Base-by-base conservation (phyloP, 2,113 vertebrate genomes). In the Oplegnathus fasciatus region DNA sequence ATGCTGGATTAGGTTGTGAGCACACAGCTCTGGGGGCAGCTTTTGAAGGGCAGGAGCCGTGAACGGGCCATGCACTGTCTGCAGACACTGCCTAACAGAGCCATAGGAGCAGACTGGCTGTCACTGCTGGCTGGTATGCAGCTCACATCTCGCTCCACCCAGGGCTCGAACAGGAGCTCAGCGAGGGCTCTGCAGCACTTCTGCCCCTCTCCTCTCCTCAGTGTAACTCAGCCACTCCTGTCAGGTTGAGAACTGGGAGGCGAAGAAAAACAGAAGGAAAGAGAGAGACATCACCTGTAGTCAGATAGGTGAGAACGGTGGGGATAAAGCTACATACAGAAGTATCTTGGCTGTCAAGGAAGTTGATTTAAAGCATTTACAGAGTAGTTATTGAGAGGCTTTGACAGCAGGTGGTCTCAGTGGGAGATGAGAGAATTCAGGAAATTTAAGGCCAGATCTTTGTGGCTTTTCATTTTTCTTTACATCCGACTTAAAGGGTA, bases 91-190 rank as follows among this genome's bases (percentile, higher is more conserved):
- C 76, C 80, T 85, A 87, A 91, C 84, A 82, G 78, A 89, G 83
- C 73, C 76, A 66, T 37, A 85, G 85, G 66, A 81, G 86, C 80
- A 86, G 88, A 68, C 74, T 73, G 80, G 65, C 85, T 91, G 89
- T 89, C 88, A 90, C 71, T 76, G 75, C 68, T 60, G 72, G 70
- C 88, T 78, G 30, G 83, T 89, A 90, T 93, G 89, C 92, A 82
- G 78, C 83, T 92, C 91, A 89, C 91, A 92, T 91, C 87, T 74
- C 30, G 40, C 80, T 85, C 84, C 74, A 82, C 82, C 84, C 72
- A 67, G 83, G 80, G 75, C 89, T 89, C 52, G 72, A 86, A 80
- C 78, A 62, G 78, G 78, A 88, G 84, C 87, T 90, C 86, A 75
- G 75, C 87, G 22, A 77, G 37, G 74, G 66, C 86, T 90, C 86